These are phyloP conservation scores for Zhuqinia jingwanae DNA, from an alignment of 2,888 invertebrate species.

Conservation along the genomic window DNA sequence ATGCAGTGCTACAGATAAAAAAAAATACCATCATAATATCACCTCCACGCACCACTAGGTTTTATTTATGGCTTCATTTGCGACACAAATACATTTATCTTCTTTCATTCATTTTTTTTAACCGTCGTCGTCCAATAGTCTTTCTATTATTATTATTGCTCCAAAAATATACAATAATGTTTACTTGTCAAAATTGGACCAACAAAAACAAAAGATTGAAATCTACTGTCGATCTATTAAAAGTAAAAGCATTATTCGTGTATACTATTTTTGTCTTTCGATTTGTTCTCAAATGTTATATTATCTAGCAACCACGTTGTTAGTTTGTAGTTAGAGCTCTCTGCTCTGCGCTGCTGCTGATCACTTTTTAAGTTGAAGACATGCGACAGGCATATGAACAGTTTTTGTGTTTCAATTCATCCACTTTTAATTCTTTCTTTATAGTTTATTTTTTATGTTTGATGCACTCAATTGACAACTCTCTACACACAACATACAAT, in stretches of 20 bases:
- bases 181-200: not conserved
- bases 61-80: not conserved
- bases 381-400: too few species aligned
- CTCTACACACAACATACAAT: too few species aligned
- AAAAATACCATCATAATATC: not conserved
- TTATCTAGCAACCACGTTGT: too few species aligned
- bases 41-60: not conserved
- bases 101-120: constrained; percentile 22
- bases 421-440: not conserved
- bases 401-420: constrained; percentile 20
- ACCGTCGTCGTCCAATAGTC: too few species aligned
- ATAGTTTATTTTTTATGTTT: not conserved
- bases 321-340: too few species aligned
- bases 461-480: constrained; percentile 31
- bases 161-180: constrained; percentile 18
- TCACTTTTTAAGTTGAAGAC: not conserved
- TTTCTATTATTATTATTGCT: too few species aligned
- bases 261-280: too few species aligned
- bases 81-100: constrained; percentile 42
- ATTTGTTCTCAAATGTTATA: too few species aligned
- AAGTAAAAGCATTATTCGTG: constrained; percentile 68
- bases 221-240: constrained; percentile 55
- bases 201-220: constrained; percentile 24
- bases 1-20: too few species aligned
- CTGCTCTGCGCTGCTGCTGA: not conserved